Base-by-base conservation (phyloP, 2,797 vertebrate species). In the Periparus ater region DNA sequence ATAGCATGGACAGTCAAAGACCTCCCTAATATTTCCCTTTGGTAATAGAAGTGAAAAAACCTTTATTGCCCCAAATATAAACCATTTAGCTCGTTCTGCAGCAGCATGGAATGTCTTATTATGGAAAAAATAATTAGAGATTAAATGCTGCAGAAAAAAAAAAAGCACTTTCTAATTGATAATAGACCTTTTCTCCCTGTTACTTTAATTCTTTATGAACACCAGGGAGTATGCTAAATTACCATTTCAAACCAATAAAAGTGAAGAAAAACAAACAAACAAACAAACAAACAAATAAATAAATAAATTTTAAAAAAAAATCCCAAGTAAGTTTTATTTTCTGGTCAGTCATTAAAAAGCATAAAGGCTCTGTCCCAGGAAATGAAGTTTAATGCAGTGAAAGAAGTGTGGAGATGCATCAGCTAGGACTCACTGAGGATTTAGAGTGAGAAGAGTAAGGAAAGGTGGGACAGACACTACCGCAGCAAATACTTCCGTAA, bases 11-110 rank as follows among this genome's bases (percentile, higher is more conserved):
- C 97, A 91, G 89, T 95, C 98, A 98, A 98, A 98, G 98, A 98
- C 97, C 97, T 97, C 71, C 48, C 91, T 98, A 98, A 98, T 98
- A 98, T 98, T 97, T 97, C 97, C 98, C 98, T 96, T 97, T 98
- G 98, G 98, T 98, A 98, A 98, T 72, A 95, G 95, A 95, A 95
- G 94, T 71, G 87, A 92, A 95, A 93, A 96, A 96, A 88, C 38
- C 82, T 96, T 98, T 97, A 88, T 71, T 92, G 88, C 89, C 96
- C 97, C 95, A 98, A 98, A 98, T 97, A 88, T 92, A 97, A 98
- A 97, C 97, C 96, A 97, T 98, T 98, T 98, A 94, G 90, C 75
- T 93, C 71, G 62, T 97, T 98, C 97, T 93, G 44, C 62, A 94
- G 90, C 61, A 89, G 55, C 58, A 61, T 23, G 44, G 72, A 77